Evolutionary conservation across 2,797 vertebrate species (phyloP), one percentile per base, ranked within the genome.

Genomic region (Notolepis coatsorum): DNA sequence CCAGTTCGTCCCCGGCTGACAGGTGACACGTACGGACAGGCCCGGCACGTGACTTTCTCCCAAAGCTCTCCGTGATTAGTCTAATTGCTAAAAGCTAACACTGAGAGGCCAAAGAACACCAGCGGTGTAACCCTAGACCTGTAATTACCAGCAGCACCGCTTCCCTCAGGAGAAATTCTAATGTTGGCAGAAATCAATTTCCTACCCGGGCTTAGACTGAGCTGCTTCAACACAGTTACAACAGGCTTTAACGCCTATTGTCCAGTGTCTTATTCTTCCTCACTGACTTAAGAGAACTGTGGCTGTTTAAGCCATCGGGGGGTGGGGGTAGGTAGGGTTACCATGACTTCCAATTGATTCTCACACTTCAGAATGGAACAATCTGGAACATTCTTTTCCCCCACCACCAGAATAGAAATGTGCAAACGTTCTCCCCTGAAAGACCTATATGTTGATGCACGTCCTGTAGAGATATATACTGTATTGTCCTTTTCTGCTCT

Each of bases 101-200:
- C 67, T 55, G 18, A 13, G 18, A 53, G 71, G 61, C 46, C 12
- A 42, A 27, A 41, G 47, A 52, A 56, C 46, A 42, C 58, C 66
- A 49, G 55, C 31, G 49, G 63, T 69, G 77, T 81, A 85, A 86
- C 76, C 53, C 67, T 72, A 89, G 80, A 86, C 77, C 62, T 79
- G 71, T 89, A 79, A 89, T 88, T 85, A 88, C 78, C 75, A 82
- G 79, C 82, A 81, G 65, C 75, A 48, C 60, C 4, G 9, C 59
- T 62, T 79, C 75, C 73, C 76, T 60, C 57, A 51, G 64, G 80
- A 79, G 42, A 57, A 77, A 69, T 81, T 85, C 79, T 73, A 82
- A 69, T 69, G 76, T 59, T 64, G 68, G 62, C 47, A 64, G 73
- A 86, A 87, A 87, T 89, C 84, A 62, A 85, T 87, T 76, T 75